Evolutionary conservation across 2,888 invertebrate species (phyloP).

Genomic region (Brachynemurus nebulosus): DNA sequence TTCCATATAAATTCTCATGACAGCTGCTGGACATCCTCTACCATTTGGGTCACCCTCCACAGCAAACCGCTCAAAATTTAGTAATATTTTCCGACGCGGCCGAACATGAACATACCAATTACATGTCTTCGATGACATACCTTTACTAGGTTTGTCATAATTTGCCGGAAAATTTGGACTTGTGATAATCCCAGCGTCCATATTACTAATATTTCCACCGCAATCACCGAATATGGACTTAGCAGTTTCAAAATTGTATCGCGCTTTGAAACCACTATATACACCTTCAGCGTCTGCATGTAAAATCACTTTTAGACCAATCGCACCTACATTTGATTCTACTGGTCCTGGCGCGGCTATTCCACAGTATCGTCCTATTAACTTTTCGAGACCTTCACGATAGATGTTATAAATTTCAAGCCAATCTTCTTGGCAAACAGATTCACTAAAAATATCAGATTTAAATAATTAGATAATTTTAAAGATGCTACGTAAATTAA

Average conservation of each 20-base stretch:
- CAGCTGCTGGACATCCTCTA: slow-evolving; percentile 89
- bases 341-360: slow-evolving; percentile 87
- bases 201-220: slow-evolving; percentile 77
- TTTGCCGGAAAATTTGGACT: slow-evolving; percentile 86
- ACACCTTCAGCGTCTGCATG: slow-evolving; percentile 79
- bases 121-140: slow-evolving; percentile 76
- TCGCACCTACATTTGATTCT: slow-evolving; percentile 79
- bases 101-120: slow-evolving; percentile 92
- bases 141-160: slow-evolving; percentile 70
- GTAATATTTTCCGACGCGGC: slow-evolving; percentile 72
- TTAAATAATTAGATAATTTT: background rate
- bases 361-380: slow-evolving; percentile 74
- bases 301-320: slow-evolving; percentile 75
- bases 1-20: slow-evolving; percentile 73
- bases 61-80: slow-evolving; percentile 83
- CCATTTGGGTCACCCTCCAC: slow-evolving; percentile 86
- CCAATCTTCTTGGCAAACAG: slow-evolving; percentile 84
- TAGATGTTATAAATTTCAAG: slow-evolving; percentile 86
- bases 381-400: slow-evolving; percentile 64
- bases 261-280: slow-evolving; percentile 90
- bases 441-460: slow-evolving; percentile 35
- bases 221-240: slow-evolving; percentile 87
- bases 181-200: slow-evolving; percentile 68
- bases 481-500: slow-evolving; percentile 1
- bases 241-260: slow-evolving; percentile 81